Conservation (phyloP, 2,797 vertebrate species). For the Ctenochaetus hawaiiensis region DNA sequence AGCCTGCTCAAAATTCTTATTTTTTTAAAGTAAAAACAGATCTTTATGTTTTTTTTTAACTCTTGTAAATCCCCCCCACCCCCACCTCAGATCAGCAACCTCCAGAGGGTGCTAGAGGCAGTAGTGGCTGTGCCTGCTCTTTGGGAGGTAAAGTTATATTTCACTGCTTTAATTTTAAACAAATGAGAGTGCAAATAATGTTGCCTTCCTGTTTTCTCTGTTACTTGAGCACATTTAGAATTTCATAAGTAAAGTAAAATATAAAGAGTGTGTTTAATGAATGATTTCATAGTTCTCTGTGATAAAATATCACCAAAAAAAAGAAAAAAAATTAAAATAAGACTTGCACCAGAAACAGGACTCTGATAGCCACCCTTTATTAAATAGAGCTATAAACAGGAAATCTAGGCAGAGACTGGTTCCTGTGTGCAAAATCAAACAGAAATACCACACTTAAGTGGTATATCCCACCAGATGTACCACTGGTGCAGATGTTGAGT, state of each 20-base stretch:
- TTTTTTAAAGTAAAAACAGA: not conserved
- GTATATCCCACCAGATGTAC: not conserved
- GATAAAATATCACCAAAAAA: not conserved
- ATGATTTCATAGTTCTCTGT: not conserved
- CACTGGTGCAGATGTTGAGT: not conserved
- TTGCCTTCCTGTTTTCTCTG: not conserved
- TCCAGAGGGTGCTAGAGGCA: conserved; percentile 90
- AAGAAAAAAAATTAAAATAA: not conserved
- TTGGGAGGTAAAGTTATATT: conserved; percentile 89
- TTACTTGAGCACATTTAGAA: not conserved
- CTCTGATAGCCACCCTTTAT: not conserved
- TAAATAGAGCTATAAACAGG: not conserved
- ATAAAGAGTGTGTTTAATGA: not conserved
- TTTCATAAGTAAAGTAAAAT: not conserved
- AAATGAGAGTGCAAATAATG: not conserved
- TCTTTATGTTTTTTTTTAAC: no score
- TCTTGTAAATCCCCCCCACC: no score
- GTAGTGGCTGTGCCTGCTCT: conserved; percentile 88
- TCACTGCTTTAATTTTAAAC: conserved; percentile 11
- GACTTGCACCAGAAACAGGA: not conserved
- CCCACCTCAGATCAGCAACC: conserved; percentile 85
- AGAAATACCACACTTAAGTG: no score
- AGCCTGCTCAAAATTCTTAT: not conserved
- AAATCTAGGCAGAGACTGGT: not conserved
- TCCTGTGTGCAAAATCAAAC: not conserved